Evolutionary conservation across 1,140 invertebrate species (phyloP), one percentile per base, ranked within the genome.

Genomic region (Planococcus citri): DNA sequence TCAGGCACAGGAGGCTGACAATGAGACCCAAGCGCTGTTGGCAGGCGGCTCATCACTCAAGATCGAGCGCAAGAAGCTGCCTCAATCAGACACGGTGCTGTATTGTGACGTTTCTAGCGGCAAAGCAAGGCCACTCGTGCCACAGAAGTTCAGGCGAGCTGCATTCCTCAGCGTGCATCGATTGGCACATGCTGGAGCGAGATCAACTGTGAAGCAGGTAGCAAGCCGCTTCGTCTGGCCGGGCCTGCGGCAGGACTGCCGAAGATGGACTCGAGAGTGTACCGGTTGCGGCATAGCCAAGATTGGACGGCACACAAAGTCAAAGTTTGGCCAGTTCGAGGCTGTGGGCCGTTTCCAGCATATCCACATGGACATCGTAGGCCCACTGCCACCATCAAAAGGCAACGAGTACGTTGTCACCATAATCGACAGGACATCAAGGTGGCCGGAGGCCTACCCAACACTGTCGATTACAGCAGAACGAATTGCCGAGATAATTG

Each of bases 381-480:
- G 78, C 6, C 76, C 78, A n/a, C 71, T 78, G 37, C 73, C 75
- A 9, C 33, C 27, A 12, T 33, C 64, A 10, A n/a, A 29, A 67
- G 38, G 61, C 17, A 25, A 61, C 41, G 14, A 57, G 1, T 71
- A 70, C 21, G 41, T 57, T 4, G 68, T 69, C 37, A 76, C 74
- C 9, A 73, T 74, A 41, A 72, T 79, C 0, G 77, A 78, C 61
- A 61, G 75, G 17, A 74, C 73, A 33, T 41, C 76, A 12, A 74
- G 75, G 24, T 77, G 76, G 76, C 75, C 76, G 29, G 76, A 77
- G 71, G 77, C 74, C 0, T 29, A 61, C 1, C 79, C 80, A 8
- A 29, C 80, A 0, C 22, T 69, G 8, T 64, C 72, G 29, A 77
- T 77, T n/a, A 72, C 72, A 27, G 73, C 78, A 20, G 75, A 78